Percentiles rank a stretch among this genome's conserved stretches.
These are phyloP conservation scores for Rhinolophus sinicus DNA, from an alignment of 2,113 vertebrate genomes.

Conservation along the genomic window DNA sequence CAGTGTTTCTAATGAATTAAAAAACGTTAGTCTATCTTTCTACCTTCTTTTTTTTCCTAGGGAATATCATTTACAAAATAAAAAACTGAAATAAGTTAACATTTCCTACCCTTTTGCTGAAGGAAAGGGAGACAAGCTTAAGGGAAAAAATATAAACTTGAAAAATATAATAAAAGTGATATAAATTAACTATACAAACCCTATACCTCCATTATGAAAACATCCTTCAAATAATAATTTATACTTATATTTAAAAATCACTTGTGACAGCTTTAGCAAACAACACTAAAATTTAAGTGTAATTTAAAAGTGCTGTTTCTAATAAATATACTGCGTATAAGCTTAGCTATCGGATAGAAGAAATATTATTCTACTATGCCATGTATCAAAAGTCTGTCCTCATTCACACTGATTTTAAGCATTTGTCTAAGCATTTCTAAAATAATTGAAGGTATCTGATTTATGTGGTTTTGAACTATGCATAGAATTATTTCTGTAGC, in stretches of 20 bases:
- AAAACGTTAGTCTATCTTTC: not conserved
- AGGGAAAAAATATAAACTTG: not conserved
- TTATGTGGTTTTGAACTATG: not conserved
- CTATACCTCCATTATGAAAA: constrained; percentile 19
- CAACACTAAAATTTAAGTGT: not conserved
- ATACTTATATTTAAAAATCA: constrained; percentile 34
- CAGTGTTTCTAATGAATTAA: constrained; percentile 27
- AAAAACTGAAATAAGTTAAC: not conserved
- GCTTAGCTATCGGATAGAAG: not conserved
- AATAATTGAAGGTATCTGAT: not conserved
- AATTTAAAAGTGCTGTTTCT: constrained; percentile 23
- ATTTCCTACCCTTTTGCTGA: not conserved
- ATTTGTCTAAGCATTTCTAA: not conserved
- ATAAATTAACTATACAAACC: constrained; percentile 14
- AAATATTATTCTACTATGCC: not conserved
- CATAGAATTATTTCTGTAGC: not conserved
- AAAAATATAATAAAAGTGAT: not conserved
- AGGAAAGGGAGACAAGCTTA: not conserved
- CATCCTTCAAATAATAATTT: not conserved
- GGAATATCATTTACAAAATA: not conserved
- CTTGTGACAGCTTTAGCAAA: not conserved
- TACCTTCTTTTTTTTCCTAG: not conserved
- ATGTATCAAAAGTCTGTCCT: not conserved
- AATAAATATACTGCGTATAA: not conserved
- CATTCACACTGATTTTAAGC: not conserved